Percentiles rank a stretch among this genome's conserved stretches.
These are phyloP conservation scores for Cryptotermes secundus DNA, from an alignment of 1,140 invertebrate species.

Conservation along the genomic window DNA sequence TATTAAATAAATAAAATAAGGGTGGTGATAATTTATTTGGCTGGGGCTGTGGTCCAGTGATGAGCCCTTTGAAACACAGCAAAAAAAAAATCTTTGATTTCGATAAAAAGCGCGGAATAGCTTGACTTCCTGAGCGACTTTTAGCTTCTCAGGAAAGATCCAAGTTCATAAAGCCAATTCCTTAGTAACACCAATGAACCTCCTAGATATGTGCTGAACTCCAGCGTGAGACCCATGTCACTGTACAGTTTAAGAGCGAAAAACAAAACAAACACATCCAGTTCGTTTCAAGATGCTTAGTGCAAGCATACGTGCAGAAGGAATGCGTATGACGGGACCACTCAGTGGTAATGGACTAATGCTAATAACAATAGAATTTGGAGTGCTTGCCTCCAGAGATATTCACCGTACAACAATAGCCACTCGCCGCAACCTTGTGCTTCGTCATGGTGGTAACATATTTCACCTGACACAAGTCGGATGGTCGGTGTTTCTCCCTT, in stretches of 20 bases:
- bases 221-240: neutral
- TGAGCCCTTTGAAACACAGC: too few species aligned
- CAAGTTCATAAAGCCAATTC: too few species aligned
- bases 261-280: neutral
- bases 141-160: too few species aligned
- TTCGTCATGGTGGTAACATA: slow-evolving; percentile 9
- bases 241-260: neutral
- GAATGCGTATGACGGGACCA: neutral
- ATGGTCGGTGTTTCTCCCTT: neutral
- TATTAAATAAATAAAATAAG: too few species aligned
- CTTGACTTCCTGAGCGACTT: too few species aligned
- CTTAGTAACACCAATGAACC: too few species aligned
- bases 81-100: too few species aligned
- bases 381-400: neutral
- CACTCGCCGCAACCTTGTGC: neutral
- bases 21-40: too few species aligned
- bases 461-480: neutral
- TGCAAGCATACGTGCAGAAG: neutral
- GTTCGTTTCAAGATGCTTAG: neutral
- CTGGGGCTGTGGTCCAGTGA: too few species aligned
- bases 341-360: neutral
- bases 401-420: neutral
- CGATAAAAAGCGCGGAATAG: too few species aligned
- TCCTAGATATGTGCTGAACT: too few species aligned
- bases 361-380: neutral